Percentiles rank a stretch among this genome's conserved stretches.
These are phyloP conservation scores for Harpagifer antarcticus DNA, from an alignment of 2,797 vertebrate genomes.

Conservation along the genomic window DNA sequence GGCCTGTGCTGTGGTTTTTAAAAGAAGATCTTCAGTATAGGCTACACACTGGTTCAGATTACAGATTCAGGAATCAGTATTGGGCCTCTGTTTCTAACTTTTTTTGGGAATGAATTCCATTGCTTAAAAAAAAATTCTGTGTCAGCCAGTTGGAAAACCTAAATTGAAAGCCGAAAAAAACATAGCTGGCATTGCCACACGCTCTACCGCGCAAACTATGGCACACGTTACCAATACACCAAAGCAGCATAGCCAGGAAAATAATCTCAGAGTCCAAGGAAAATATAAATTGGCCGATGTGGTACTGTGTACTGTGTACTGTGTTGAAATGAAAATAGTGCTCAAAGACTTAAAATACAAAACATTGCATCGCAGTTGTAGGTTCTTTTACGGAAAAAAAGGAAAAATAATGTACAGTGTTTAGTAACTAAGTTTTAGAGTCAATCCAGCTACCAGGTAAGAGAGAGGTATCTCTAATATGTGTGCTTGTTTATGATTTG, in stretches of 20 bases:
- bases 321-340: conserved; percentile 3
- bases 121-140: not conserved
- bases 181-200: not conserved
- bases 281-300: conserved; percentile 22
- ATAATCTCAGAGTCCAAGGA: conserved; percentile 31
- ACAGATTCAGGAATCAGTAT: not conserved
- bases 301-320: not conserved
- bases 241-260: conserved; percentile 40
- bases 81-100: not conserved
- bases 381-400: not conserved
- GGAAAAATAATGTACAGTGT: too few species aligned
- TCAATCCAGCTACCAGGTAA: conserved; percentile 3
- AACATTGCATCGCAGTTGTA: not conserved
- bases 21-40: not conserved
- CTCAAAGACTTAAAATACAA: conserved; percentile 20
- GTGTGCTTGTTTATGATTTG: conserved; percentile 7
- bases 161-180: not conserved
- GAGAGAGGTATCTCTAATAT: not conserved
- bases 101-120: not conserved
- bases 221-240: conserved; percentile 16
- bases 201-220: conserved; percentile 15
- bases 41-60: not conserved
- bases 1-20: not conserved
- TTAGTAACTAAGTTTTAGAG: not conserved
- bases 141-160: not conserved